Evolutionary conservation across 92 coral and sea anemone species (phyloP).

Genomic region (Anthopleura xanthogrammica): DNA sequence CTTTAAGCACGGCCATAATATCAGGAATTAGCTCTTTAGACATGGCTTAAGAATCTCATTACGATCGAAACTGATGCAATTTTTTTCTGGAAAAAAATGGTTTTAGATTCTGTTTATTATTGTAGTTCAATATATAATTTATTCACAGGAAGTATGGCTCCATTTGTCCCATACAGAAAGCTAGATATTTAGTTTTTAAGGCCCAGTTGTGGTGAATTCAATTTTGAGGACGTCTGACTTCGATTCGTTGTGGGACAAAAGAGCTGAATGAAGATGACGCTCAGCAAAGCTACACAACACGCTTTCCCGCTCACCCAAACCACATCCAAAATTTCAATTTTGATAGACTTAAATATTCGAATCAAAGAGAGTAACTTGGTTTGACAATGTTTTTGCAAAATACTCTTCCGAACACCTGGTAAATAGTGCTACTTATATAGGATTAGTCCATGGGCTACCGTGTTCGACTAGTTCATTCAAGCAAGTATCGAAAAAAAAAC

Average conservation of each 20-base stretch:
- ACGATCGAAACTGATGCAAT: neutral
- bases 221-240: neutral
- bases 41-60: conserved; percentile 19
- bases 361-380: neutral
- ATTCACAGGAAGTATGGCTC: conserved; percentile 27
- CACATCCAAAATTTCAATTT: neutral
- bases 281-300: neutral
- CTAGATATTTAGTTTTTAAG: conserved; percentile 9
- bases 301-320: neutral
- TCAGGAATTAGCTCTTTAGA: conserved; percentile 12
- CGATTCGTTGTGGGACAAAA: neutral
- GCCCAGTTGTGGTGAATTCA: neutral
- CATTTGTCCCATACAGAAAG: conserved; percentile 29
- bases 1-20: neutral
- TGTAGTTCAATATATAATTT: conserved; percentile 18
- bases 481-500: neutral
- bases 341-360: neutral
- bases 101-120: conserved; percentile 12
- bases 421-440: neutral
- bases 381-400: conserved; percentile 1
- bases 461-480: neutral
- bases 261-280: neutral
- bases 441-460: neutral
- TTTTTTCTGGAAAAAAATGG: neutral
- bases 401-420: conserved; percentile 6